Conservation (phyloP, 2,797 vertebrate genomes). For the Sebastes umbrosus region DNA sequence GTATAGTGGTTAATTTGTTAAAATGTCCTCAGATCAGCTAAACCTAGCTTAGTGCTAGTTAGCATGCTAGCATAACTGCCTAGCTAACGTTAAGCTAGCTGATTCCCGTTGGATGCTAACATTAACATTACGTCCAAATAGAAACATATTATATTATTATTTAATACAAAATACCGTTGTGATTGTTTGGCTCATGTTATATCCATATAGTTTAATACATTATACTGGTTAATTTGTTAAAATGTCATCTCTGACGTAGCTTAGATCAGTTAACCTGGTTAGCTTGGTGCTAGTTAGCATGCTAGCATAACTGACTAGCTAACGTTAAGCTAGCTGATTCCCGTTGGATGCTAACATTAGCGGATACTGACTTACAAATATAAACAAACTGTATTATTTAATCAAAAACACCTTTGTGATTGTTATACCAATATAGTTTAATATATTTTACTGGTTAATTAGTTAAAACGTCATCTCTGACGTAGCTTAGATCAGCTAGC, state of each 20-base stretch:
- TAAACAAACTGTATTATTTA: neutral
- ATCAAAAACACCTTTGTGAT: too few species aligned
- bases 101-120: slow-evolving; percentile 26
- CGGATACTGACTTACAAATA: slow-evolving; percentile 2
- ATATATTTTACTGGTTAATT: too few species aligned
- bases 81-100: slow-evolving; percentile 15
- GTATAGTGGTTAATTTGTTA: too few species aligned
- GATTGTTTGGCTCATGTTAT: neutral
- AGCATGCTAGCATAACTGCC: neutral
- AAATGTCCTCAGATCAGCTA: neutral
- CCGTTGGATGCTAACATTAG: slow-evolving; percentile 49
- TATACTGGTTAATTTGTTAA: neutral
- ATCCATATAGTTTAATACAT: rapidly evolving
- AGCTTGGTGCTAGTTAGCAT: slow-evolving; percentile 26
- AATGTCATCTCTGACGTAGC: neutral
- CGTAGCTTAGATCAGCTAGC: neutral
- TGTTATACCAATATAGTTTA: too few species aligned
- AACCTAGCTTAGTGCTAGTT: slow-evolving; percentile 28
- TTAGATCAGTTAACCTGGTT: neutral
- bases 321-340: neutral
- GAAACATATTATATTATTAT: neutral
- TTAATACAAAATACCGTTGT: rapidly evolving
- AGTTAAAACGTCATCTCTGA: neutral
- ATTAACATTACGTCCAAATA: slow-evolving; percentile 18
- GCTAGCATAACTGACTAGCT: neutral